Conservation (phyloP, 64 coral and sea anemone genomes). For the Acropora tenuis region DNA sequence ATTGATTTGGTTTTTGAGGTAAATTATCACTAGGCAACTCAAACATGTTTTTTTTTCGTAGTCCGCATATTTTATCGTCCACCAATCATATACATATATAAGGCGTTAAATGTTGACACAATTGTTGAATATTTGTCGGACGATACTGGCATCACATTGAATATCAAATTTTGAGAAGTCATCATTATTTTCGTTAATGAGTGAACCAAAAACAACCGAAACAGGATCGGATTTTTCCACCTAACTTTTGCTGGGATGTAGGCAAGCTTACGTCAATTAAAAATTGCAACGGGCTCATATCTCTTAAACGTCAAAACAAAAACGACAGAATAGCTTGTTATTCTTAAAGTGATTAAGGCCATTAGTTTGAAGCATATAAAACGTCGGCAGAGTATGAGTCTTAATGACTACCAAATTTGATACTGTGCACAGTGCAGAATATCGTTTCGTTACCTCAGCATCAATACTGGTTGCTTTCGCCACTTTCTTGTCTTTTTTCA, state of each 20-base stretch:
- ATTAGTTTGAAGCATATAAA: background rate
- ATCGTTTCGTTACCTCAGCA: conserved; percentile 74
- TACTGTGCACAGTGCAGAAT: conserved; percentile 18
- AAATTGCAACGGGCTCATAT: no score
- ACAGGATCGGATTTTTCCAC: background rate
- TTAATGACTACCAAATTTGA: background rate
- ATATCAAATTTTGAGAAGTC: background rate
- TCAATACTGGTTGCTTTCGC: conserved; percentile 77
- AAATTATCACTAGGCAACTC: no score
- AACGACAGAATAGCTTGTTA: background rate
- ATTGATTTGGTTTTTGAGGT: no score
- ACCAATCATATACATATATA: no score
- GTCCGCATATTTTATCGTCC: no score
- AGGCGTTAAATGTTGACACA: background rate
- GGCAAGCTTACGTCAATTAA: no score
- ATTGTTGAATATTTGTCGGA: background rate
- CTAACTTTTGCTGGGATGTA: background rate
- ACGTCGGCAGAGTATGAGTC: background rate
- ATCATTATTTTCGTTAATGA: background rate
- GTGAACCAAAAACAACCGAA: background rate
- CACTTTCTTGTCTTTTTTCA: conserved; percentile 68
- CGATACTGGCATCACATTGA: background rate
- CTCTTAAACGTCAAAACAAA: no score
- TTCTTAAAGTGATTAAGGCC: background rate
- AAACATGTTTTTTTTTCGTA: no score